A percentile compares a stretch with the other conserved stretches of the same genome.
These are phyloP conservation scores for Oenanthe melanoleuca DNA, from an alignment of 2,113 vertebrate genomes.

Conservation along the genomic window DNA sequence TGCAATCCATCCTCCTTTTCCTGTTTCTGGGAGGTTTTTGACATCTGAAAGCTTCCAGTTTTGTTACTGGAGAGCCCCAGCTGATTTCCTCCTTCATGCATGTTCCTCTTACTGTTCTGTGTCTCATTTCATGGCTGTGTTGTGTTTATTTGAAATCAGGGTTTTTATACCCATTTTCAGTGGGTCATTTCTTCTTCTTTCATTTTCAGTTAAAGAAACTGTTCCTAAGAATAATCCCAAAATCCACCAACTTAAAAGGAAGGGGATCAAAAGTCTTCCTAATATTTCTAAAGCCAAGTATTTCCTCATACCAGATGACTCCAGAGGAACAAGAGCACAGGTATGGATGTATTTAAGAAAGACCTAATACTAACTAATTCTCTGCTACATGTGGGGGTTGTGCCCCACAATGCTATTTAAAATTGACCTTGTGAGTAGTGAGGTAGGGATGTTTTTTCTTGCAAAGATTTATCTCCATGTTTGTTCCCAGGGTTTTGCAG, in stretches of 20 bases:
- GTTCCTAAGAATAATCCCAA: not conserved
- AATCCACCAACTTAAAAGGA: not conserved
- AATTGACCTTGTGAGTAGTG: slow-evolving; percentile 28
- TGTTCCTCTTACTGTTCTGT: not conserved
- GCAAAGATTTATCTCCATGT: slow-evolving; percentile 65
- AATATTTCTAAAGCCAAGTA: not conserved
- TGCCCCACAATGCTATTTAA: not conserved
- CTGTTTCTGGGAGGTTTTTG: slow-evolving; percentile 4
- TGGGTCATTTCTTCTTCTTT: not conserved
- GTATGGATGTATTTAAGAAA: slow-evolving; percentile 15
- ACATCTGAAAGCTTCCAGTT: slow-evolving; percentile 32
- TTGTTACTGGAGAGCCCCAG: slow-evolving; percentile 3
- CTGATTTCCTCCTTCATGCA: not conserved
- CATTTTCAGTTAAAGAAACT: not conserved
- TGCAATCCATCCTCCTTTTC: not conserved
- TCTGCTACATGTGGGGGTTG: slow-evolving; percentile 11
- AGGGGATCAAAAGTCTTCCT: not conserved
- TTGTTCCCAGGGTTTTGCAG: slow-evolving; percentile 71
- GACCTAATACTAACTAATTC: not conserved
- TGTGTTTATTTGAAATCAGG: not conserved
- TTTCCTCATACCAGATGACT: not conserved
- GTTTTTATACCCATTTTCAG: not conserved
- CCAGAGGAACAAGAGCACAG: not conserved
- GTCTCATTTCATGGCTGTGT: not conserved
- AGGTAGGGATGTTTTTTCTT: slow-evolving; percentile 27